Evolutionary conservation across 1,140 invertebrate genomes (phyloP).

Genomic region (Charaxes varanes): DNA sequence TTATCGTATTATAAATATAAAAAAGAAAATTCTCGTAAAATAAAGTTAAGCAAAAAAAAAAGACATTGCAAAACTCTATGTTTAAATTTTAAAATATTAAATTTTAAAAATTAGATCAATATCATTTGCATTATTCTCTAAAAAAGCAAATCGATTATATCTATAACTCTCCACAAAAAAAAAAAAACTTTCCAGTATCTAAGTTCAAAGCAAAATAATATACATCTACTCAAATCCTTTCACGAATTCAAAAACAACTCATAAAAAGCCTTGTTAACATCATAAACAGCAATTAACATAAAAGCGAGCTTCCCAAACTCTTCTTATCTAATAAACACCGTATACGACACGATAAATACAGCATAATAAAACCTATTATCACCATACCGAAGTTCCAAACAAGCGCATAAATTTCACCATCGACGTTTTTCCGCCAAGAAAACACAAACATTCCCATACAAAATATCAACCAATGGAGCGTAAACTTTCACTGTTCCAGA

Average conservation of each 20-base stretch:
- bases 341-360: conserved; percentile 12
- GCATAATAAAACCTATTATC: conserved; percentile 23
- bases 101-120: conserved; percentile 4
- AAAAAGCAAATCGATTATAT: no score
- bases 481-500: conserved; percentile 14
- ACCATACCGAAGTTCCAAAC: conserved; percentile 20
- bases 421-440: conserved; percentile 12
- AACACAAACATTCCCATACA: conserved; percentile 15
- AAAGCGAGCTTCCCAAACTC: conserved; percentile 3
- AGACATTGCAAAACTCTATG: no score
- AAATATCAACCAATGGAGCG: conserved; percentile 14
- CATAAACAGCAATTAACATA: conserved; percentile 15
- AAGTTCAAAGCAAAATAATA: no score
- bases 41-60: no score
- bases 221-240: no score
- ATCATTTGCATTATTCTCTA: conserved; percentile 48
- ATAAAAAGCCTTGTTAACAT: conserved; percentile 1
- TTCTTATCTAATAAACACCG: conserved; percentile 5
- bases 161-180: no score
- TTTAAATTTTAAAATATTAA: neutral
- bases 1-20: no score
- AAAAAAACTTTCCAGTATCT: no score
- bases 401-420: conserved; percentile 26
- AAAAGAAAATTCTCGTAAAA: no score
- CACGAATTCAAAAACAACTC: neutral